Conservation (phyloP, 2,797 vertebrate genomes). For the Denticeps clupeoides region DNA sequence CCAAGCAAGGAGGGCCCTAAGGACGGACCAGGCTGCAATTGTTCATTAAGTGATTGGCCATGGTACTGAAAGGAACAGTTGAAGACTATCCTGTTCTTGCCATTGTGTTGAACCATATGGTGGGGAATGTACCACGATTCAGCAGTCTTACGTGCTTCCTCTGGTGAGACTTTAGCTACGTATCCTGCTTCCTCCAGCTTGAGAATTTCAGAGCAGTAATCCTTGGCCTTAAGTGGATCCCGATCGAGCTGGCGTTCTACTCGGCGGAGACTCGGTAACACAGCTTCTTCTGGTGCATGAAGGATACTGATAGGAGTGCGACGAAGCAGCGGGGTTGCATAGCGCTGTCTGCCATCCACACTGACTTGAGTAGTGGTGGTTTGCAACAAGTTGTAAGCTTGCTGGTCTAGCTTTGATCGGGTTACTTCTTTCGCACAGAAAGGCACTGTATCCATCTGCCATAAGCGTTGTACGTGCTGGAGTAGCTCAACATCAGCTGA, state of each 20-base stretch:
- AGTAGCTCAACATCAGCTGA: background rate
- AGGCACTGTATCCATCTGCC: slow-evolving; percentile 13
- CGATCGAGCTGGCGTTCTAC: slow-evolving; percentile 10
- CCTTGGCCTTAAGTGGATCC: background rate
- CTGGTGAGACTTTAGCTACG: slow-evolving; percentile 6
- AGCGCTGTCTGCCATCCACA: background rate
- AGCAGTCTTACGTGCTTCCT: background rate
- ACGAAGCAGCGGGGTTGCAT: background rate
- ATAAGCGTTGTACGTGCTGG: slow-evolving; percentile 8
- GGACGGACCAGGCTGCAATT: slow-evolving; percentile 11
- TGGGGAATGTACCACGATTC: slow-evolving; percentile 17
- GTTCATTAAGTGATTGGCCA: background rate
- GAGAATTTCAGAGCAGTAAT: slow-evolving; percentile 5
- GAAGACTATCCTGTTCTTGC: slow-evolving; percentile 11
- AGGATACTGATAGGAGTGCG: background rate
- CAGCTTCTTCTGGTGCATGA: background rate
- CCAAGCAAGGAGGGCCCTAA: slow-evolving; percentile 1
- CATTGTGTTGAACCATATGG: slow-evolving; percentile 22
- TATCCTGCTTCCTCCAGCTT: slow-evolving; percentile 11
- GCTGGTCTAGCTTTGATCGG: slow-evolving; percentile 15
- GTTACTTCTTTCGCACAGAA: slow-evolving; percentile 3
- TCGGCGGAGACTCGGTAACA: slow-evolving; percentile 1
- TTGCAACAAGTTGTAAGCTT: slow-evolving; percentile 12
- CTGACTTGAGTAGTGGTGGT: background rate
- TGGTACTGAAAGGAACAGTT: slow-evolving; percentile 14